phyloP scores from a whole-genome alignment of 1,140 invertebrate genomes.

The Bombus polaris region DNA sequence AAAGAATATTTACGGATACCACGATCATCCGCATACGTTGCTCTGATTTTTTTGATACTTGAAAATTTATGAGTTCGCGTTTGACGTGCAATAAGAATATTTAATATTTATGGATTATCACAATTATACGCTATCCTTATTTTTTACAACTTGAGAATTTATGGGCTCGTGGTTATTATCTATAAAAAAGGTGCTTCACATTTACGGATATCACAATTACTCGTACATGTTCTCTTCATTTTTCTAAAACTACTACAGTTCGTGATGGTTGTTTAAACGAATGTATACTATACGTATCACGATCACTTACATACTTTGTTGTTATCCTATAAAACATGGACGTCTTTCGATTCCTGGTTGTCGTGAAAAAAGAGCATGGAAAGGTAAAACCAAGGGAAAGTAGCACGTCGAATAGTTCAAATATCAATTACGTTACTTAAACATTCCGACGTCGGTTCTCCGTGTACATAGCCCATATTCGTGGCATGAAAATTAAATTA shows the following conservation, averaged over 20 bases:
- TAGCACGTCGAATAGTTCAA: not conserved
- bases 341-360: not conserved
- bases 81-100: not conserved
- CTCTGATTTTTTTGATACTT: not conserved
- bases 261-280: not conserved
- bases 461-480: not conserved
- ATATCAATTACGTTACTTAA: conserved; percentile 17
- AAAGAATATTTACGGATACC: not conserved
- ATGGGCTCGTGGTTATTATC: not conserved
- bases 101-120: not conserved
- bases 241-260: not conserved
- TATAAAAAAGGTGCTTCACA: too few species aligned
- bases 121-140: not conserved
- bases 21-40: not conserved
- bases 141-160: not conserved
- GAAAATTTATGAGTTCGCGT: not conserved
- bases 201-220: too few species aligned
- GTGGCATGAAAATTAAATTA: conserved; percentile 2
- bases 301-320: not conserved
- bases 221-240: not conserved
- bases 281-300: not conserved
- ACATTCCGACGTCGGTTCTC: not conserved
- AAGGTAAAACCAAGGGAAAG: not conserved
- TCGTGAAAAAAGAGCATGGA: not conserved
- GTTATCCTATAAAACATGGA: not conserved